Evolutionary conservation across 1,140 invertebrate species (phyloP).

Genomic region (Temnothorax longispinosus): DNA sequence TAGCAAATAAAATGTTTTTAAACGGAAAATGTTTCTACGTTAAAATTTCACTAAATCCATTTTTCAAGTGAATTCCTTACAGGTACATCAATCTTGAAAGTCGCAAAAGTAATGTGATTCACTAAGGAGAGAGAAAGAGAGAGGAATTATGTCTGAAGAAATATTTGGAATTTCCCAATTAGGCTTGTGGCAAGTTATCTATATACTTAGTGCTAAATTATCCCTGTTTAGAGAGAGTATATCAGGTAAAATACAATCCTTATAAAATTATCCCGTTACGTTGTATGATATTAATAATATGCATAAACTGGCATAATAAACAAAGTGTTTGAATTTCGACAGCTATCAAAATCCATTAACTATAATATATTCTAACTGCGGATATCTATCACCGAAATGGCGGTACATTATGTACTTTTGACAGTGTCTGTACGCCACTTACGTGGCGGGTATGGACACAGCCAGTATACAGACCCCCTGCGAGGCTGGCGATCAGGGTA

Average conservation of each 20-base stretch:
- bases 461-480: slow-evolving; percentile 76
- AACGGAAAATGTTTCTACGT: not conserved
- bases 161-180: not conserved
- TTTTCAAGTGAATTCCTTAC: not conserved
- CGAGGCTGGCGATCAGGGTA: slow-evolving; percentile 78
- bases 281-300: not conserved
- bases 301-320: not conserved
- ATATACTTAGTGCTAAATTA: not conserved
- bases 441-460: slow-evolving; percentile 77
- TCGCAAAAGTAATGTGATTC: not conserved
- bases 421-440: slow-evolving; percentile 77
- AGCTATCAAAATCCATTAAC: not conserved
- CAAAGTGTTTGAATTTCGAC: slow-evolving; percentile 10
- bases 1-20: not conserved
- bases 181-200: not conserved
- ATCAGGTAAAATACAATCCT: not conserved
- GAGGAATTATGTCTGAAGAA: not conserved
- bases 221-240: not conserved
- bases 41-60: not conserved
- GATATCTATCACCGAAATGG: slow-evolving; percentile 2
- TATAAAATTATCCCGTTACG: not conserved
- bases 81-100: not conserved
- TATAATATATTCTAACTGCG: not conserved
- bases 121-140: not conserved
- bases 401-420: slow-evolving; percentile 69